A percentile compares a stretch with the other conserved stretches of the same genome.
Evolutionary conservation across 1,140 invertebrate genomes (phyloP).

Genomic region (Drosophila melanica): DNA sequence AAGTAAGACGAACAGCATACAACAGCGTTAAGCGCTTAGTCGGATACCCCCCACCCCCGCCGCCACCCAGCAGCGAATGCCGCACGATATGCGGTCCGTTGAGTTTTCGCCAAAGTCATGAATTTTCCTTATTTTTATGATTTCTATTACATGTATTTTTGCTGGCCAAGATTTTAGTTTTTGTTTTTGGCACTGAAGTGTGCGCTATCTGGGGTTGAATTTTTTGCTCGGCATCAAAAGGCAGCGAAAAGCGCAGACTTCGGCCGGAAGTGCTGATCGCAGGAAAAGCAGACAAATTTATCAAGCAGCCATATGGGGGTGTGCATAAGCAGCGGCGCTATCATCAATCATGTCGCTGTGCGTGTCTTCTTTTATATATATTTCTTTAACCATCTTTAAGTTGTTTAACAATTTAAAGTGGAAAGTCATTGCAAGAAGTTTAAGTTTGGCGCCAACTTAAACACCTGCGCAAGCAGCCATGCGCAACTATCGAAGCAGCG

Average conservation of each 20-base stretch:
- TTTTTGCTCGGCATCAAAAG: constrained; percentile 11
- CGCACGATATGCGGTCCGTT: constrained; percentile 72
- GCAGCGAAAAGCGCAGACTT: constrained; percentile 37
- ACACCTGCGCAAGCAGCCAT: constrained; percentile 19
- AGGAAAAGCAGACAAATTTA: constrained; percentile 81
- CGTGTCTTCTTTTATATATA: constrained; percentile 7
- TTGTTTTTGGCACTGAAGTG: constrained; percentile 61
- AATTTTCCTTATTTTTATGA: constrained; percentile 80
- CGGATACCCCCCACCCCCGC: constrained; percentile 17
- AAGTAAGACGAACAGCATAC: constrained; percentile 45
- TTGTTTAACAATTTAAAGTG: constrained; percentile 19
- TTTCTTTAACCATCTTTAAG: constrained; percentile 24
- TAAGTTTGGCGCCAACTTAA: constrained; percentile 52
- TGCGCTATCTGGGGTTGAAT: constrained; percentile 54
- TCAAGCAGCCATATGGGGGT: constrained; percentile 59
- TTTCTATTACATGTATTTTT: constrained; percentile 67
- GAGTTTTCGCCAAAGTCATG: constrained; percentile 73
- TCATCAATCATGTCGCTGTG: constrained; percentile 61
- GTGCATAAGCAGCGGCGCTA: constrained; percentile 19
- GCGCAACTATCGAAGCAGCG: constrained; percentile 37
- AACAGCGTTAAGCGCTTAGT: constrained; percentile 55
- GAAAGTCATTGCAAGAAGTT: constrained; percentile 2
- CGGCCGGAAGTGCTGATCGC: constrained; percentile 79
- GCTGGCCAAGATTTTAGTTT: constrained; percentile 63
- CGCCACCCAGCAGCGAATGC: constrained; percentile 20